Base-by-base conservation (phyloP, 1,140 invertebrate genomes). In the Bombus sylvicola region DNA sequence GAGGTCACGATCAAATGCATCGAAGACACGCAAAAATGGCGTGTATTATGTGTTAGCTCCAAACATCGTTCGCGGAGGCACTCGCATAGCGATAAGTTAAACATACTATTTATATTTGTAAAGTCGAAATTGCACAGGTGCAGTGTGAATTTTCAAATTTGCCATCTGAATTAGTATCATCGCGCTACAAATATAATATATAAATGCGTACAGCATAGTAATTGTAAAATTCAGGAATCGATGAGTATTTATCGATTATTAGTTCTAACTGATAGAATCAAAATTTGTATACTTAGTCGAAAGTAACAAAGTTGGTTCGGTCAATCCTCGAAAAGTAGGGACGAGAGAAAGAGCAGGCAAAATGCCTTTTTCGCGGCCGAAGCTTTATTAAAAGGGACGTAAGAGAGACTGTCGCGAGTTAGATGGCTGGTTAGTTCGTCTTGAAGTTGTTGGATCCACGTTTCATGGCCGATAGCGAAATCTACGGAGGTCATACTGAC, bases 351-450 rank as follows among this genome's bases (percentile, higher is more conserved):
- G 6, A 15, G n/a, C 5, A 28, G 1, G 6, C 3, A 9, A 10
- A 47, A 59, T 34, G 2, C 47, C 28, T 80, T 84, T 79, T 76
- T 68, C 57, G 5, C 31, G 13, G 28, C 18, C 37, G 62, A 74
- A 74, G 79, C 57, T 83, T 88, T 89, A 84, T 90, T 91, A 89
- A 90, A 81, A 85, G 89, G 89, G 77, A 71, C 80, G 64, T 41
- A 72, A 53, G 76, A 53, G 72, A 91, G 89, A 91, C 90, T 89
- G 92, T 93, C 90, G 88, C 85, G 87, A 92, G 91, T 93, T 93
- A 92, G 88, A 82, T 41, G 81, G 91, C 88, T 89, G 88, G 89
- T 92, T 92, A 90, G 90, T 78, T 91, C 86, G 88, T 88, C 88
- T 90, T 85, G 88, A 91, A 93, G 89, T 93, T 92, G 88, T 82